Conservation (phyloP, 2,888 invertebrate species). For the Diadegma fenestrale region DNA sequence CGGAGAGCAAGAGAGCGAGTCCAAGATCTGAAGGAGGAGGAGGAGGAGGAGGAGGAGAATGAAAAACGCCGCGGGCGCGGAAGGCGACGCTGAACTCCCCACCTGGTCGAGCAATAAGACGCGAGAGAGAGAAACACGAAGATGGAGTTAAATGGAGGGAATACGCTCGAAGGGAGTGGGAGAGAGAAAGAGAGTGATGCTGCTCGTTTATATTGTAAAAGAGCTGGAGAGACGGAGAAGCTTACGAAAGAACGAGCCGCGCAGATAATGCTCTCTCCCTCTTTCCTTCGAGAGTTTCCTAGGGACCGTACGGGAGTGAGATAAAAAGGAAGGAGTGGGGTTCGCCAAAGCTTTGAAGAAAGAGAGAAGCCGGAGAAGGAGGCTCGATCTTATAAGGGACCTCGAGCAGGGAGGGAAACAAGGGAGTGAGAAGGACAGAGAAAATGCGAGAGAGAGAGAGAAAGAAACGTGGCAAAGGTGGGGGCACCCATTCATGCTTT, state of each 20-base stretch:
- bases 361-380: slow-evolving; percentile 44
- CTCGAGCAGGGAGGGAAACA: slow-evolving; percentile 16
- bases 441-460: slow-evolving; percentile 31
- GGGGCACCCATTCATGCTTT: slow-evolving; percentile 84
- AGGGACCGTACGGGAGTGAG: slow-evolving; percentile 17
- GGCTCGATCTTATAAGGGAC: slow-evolving; percentile 47
- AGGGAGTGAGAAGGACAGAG: slow-evolving; percentile 31
- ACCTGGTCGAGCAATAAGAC: slow-evolving; percentile 56
- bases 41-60: slow-evolving; percentile 43
- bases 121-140: background rate
- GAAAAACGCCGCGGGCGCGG: slow-evolving; percentile 70
- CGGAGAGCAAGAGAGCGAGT: slow-evolving; percentile 32
- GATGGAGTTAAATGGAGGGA: slow-evolving; percentile 30
- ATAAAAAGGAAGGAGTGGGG: slow-evolving; percentile 40
- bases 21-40: background rate
- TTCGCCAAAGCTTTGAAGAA: slow-evolving; percentile 42
- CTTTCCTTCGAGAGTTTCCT: slow-evolving; percentile 30
- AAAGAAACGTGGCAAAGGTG: slow-evolving; percentile 69
- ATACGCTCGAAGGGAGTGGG: slow-evolving; percentile 25
- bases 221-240: slow-evolving; percentile 48
- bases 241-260: slow-evolving; percentile 39
- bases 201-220: slow-evolving; percentile 49
- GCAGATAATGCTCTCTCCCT: slow-evolving; percentile 39
- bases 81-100: slow-evolving; percentile 68
- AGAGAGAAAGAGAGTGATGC: slow-evolving; percentile 46